Base-by-base conservation (phyloP, 1,140 invertebrate species). In the Megathymus violae region DNA sequence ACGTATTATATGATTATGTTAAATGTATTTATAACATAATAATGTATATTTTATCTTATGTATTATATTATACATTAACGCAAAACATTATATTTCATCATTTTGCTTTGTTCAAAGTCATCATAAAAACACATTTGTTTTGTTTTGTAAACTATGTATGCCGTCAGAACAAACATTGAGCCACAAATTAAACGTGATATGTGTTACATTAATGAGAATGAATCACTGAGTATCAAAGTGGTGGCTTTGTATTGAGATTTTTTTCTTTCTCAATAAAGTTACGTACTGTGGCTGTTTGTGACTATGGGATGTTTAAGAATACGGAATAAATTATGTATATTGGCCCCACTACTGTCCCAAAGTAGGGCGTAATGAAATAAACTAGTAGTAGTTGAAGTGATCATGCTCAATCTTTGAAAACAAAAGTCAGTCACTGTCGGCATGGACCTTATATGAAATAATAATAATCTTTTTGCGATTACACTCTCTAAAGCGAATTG, bases 401-500 rank as follows among this genome's bases (percentile, higher is more conserved):
- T 27, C 13, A 31, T 43, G 22, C 51, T 15, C 38, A 41, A 43
- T 16, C 27, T 31, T 31, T 7, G 27, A 31, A 31, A 31, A 31
- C 9, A 31, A 4, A 31, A 4, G 9, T 31, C 13, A 13, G 16
- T 44, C 31, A 50, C 9, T 41, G 34, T 43, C 50, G 59, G 27
- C 51, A 68, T 44, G 48, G 60, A 34, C 31, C 41, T 41, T 54
- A 31, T 9, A 31, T 31, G 4, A 31, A 31, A 31, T 9, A 54
- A 52, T 44, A 52, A 40, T 41, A 62, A 64, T 50, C 60, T 62
- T 51, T 62, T 74, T 73, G 69, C 67, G 69, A 68, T 68, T 15
- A 52, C 50, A 46, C 27, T 16, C 19, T n/a, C n/a, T n/a, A 36
- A 36, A 36, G 11, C 34, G 43, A 43, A 43, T 14, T 31, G 46